A percentile compares a stretch with the other conserved stretches of the same genome.
Evolutionary conservation across 2,797 vertebrate species (phyloP).

Genomic region (Simalia tracyae): DNA sequence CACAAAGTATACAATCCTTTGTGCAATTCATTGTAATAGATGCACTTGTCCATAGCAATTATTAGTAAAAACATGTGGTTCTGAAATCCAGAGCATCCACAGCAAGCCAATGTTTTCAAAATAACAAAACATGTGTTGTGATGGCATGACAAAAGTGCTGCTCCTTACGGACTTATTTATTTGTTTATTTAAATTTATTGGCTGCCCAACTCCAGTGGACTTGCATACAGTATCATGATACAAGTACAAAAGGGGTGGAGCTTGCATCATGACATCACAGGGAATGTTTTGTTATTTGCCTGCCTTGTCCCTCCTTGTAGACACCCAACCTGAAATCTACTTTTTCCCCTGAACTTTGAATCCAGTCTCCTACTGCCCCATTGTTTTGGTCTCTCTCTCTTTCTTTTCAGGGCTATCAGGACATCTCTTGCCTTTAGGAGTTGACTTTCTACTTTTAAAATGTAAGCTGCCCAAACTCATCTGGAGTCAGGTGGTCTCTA

Average conservation of each 20-base stretch:
- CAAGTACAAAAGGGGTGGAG: neutral
- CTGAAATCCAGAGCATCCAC: neutral
- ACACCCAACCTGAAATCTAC: accelerated
- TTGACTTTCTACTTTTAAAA: too few species aligned
- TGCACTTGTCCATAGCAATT: constrained; percentile 31
- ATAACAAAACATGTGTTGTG: neutral
- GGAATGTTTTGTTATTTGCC: constrained; percentile 20
- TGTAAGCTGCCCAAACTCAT: too few species aligned
- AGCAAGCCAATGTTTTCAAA: neutral
- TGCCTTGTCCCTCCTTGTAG: neutral
- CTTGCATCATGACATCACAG: neutral
- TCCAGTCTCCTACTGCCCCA: neutral
- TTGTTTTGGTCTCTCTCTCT: constrained; percentile 3
- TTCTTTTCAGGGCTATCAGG: neutral
- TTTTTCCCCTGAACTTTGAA: too few species aligned
- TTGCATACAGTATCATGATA: neutral
- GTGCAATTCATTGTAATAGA: neutral
- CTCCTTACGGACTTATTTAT: neutral
- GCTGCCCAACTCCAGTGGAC: neutral
- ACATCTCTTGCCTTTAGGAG: neutral
- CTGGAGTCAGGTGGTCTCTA: too few species aligned
- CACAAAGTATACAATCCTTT: neutral
- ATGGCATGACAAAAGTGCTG: neutral
- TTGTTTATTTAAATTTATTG: neutral
- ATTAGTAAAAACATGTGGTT: neutral